Conservation (phyloP, 2,113 vertebrate genomes). For the Mirza zaza region DNA sequence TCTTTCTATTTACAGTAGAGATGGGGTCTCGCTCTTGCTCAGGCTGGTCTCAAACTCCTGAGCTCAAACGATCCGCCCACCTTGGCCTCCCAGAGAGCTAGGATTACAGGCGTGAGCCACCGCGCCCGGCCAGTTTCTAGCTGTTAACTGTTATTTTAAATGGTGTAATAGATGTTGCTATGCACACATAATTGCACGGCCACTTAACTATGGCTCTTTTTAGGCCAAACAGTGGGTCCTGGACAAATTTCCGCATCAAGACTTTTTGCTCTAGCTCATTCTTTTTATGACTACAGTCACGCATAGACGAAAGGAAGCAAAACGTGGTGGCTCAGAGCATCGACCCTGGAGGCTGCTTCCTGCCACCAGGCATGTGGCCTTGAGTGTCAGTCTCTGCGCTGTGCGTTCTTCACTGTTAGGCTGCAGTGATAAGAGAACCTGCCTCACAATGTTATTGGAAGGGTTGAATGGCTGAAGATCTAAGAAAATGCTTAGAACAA, state of each 20-base stretch:
- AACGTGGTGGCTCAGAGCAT: no score
- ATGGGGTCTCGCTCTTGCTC: no score
- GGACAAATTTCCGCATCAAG: not conserved
- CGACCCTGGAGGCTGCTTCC: not conserved
- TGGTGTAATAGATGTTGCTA: not conserved
- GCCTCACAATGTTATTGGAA: not conserved
- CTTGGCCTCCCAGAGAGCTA: no score
- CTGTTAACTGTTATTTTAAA: not conserved
- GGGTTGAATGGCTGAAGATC: not conserved
- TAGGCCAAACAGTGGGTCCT: not conserved
- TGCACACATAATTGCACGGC: not conserved
- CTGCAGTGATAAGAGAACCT: not conserved
- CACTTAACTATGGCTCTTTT: not conserved
- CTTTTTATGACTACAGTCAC: not conserved
- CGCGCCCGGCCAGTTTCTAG: no score
- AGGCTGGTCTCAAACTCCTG: no score
- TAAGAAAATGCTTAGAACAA: not conserved
- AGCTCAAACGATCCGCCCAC: no score
- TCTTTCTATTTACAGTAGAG: no score
- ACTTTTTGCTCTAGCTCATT: not conserved
- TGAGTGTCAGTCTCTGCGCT: no score
- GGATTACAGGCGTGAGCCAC: no score
- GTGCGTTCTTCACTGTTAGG: not conserved
- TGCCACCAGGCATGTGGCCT: not conserved
- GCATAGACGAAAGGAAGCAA: not conserved